Evolutionary conservation across 1,140 invertebrate species (phyloP), one percentile per base, ranked within the genome.

Genomic region (Brachionus plicatilis): DNA sequence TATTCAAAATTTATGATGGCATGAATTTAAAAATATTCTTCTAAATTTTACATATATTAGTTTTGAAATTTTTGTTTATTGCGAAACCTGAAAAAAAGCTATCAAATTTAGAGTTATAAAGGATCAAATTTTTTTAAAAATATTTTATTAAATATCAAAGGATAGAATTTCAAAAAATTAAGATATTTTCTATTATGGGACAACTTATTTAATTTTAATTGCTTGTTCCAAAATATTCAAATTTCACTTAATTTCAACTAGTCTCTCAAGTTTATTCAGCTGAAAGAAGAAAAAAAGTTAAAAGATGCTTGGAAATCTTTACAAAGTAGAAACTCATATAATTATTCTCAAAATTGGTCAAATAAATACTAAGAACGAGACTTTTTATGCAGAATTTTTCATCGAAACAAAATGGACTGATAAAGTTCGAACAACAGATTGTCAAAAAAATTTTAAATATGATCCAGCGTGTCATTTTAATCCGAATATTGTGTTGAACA

Each of bases 371-470:
- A 76, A 76, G 50, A 76, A 76, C 14, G 72, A 76, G 24, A 76
- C 72, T 4, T 76, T 76, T 50, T 76, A 76, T 53, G 72, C 72
- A 5, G 72, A 76, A 33, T 76, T 76, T 76, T 76, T 76, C 47
- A 29, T 76, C 4, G 72, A 76, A 50, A 76, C 72, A 24, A 47
- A 50, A 47, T 76, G 72, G 72, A 27, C 45, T 7, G 72, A 76
- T 50, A 45, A 20, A 12, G 20, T 76, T 4, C 9, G n/a, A 29
- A 14, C 27, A 1, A 50, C 4, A 45, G 72, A 50, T 5, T n/a
- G 8, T 9, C 4, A 43, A 47, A 60, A 60, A 27, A 60, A 24
- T 11, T 75, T 75, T 14, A 50, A 29, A 50, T 76, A 76, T 33
- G 72, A 76, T 27, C 45, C 72, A 27, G 6, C 14, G 8, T 29